phyloP scores from a whole-genome alignment of 2,888 invertebrate genomes.

The Brachynemurus nebulosus region DNA sequence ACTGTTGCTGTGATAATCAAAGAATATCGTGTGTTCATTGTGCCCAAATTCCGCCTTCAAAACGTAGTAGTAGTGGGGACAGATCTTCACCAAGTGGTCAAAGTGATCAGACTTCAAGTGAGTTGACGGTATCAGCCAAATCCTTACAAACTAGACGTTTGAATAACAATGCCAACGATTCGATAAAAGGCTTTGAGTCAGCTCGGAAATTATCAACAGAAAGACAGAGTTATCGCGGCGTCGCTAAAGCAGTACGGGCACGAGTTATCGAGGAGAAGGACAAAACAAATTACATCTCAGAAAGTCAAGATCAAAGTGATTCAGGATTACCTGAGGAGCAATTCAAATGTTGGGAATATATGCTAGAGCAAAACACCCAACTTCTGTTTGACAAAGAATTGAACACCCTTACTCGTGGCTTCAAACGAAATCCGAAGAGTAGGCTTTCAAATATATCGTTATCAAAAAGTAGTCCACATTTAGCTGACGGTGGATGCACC shows the following conservation, averaged over 20 bases:
- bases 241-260: constrained; percentile 47
- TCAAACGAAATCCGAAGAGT: constrained; percentile 38
- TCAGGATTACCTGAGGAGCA: constrained; percentile 65
- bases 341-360: constrained; percentile 87
- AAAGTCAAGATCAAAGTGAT: constrained; percentile 32
- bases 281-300: constrained; percentile 30
- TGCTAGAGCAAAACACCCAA: constrained; percentile 83
- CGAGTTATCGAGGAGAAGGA: constrained; percentile 44
- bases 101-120: constrained; percentile 54
- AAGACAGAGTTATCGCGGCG: constrained; percentile 42
- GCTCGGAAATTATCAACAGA: constrained; percentile 32
- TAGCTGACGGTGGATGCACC: constrained; percentile 32
- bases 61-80: constrained; percentile 38
- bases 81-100: constrained; percentile 78
- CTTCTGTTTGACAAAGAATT: constrained; percentile 76
- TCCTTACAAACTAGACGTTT: constrained; percentile 29
- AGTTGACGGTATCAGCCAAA: constrained; percentile 32
- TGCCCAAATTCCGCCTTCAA: constrained; percentile 28
- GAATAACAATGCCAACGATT: constrained; percentile 25
- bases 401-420: constrained; percentile 58
- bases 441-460: constrained; percentile 42
- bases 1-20: constrained; percentile 44
- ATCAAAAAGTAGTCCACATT: constrained; percentile 56
- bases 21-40: constrained; percentile 41
- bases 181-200: constrained; percentile 31